Evolutionary conservation across 1,140 invertebrate species (phyloP).

Genomic region (Drosophila ficusphila): DNA sequence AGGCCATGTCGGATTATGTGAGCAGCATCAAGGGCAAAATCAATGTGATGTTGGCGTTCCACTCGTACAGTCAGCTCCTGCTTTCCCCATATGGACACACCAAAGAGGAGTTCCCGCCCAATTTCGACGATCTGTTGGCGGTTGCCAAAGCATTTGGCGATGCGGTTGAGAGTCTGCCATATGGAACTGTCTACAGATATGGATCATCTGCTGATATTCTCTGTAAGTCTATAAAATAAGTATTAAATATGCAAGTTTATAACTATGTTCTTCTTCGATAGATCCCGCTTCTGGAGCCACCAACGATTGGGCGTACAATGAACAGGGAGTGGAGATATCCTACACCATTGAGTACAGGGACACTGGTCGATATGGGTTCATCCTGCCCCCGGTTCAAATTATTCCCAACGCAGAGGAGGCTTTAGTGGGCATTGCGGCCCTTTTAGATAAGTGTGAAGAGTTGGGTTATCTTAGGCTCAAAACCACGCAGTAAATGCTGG

Average conservation of each 20-base stretch:
- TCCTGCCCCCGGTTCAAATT: conserved; percentile 93
- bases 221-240: conserved; percentile 84
- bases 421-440: conserved; percentile 90
- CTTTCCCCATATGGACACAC: conserved; percentile 86
- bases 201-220: conserved; percentile 85
- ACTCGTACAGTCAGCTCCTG: conserved; percentile 85
- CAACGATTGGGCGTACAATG: conserved; percentile 88
- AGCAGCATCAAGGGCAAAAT: conserved; percentile 83
- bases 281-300: conserved; percentile 86
- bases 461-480: conserved; percentile 61
- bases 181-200: conserved; percentile 85
- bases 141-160: conserved; percentile 84
- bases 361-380: conserved; percentile 93
- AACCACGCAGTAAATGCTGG: conserved; percentile 27
- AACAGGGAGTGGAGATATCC: conserved; percentile 86
- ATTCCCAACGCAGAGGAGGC: conserved; percentile 92
- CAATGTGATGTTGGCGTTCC: conserved; percentile 86
- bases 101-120: conserved; percentile 79
- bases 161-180: conserved; percentile 84
- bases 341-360: conserved; percentile 88
- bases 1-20: conserved; percentile 86
- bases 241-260: neutral
- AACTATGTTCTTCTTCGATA: neutral
- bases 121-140: conserved; percentile 85
- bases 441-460: conserved; percentile 85